Evolutionary conservation across 1,140 invertebrate species (phyloP), one percentile per base, ranked within the genome.

Genomic region (Drosophila willistoni): DNA sequence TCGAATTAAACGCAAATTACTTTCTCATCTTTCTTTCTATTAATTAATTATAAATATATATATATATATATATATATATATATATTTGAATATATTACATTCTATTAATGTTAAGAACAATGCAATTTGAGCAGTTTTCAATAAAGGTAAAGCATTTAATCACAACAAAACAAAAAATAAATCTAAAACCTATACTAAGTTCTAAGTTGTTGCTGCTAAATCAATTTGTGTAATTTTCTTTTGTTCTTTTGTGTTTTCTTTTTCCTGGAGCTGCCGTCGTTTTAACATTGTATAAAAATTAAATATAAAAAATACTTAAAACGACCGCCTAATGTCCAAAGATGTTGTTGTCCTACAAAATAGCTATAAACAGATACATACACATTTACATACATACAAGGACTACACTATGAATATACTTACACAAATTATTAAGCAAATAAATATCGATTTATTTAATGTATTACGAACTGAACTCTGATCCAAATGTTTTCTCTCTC

Each of bases 21-120:
- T 92, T 92, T 92, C 91, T 92, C 91, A 92, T 92, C 86, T 92
- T 92, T 92, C 91, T 92, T 92, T 92, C 91, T 91, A 91, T 91
- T 89, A 80, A 29, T 90, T 90, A 89, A 36, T 89, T 39, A 39
- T 78, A 74, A 87, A 36, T 10, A 36, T 36, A 36, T 29, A 29
- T 6, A 29, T 29, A 72, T 87, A 2, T 10, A 36, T 36, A 36
- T 13, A 39, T 78, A 72, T 87, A 22, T 22, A 22, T 22, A 22
- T 22, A 22, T 87, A n/a, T n/a, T n/a, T n/a, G n/a, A n/a, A n/a
- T n/a, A n/a, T n/a, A n/a, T n/a, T n/a, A 89, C 84, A 79, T 90
- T 81, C 80, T 85, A 81, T 62, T 84, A 85, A 79, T 77, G 66
- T 89, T 87, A 92, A 92, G 86, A 92, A 92, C 91, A 89, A 86